Evolutionary conservation across 2,797 vertebrate species (phyloP), one percentile per base, ranked within the genome.

Genomic region (Coracias cyanogaster): DNA sequence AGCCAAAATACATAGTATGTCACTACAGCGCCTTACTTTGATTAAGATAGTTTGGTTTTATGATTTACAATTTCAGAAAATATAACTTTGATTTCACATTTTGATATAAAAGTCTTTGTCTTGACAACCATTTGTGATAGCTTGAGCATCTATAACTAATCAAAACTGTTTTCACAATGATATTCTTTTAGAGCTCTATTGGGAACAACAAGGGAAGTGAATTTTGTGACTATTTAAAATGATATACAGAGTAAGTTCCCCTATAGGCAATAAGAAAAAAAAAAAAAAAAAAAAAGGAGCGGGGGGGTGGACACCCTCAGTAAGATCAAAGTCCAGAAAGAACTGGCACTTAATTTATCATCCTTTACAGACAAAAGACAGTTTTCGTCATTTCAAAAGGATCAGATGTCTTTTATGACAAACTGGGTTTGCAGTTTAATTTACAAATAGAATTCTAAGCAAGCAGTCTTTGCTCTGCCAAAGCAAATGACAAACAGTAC

Each of bases 261-360:
- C 98, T 98, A 98, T 98, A 98, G 98, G 98, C 98, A 98, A 77
- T 55, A 93, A 80, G 71, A 94, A 93, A 84, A 96, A 97, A 96
- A 98, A 98, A 94, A 93, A 84, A 96, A 97, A 96, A 98, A 98
- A 97, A n/a, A 24, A 22, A 24, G 12, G 24, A 17, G 15, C 13
- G 6, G 6, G 1, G 1, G 1, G 26, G 71, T 46, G 55, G 67
- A 58, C 60, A 94, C 70, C 90, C 96, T 98, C 96, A 81, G 90
- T 95, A 97, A 98, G 98, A 99, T 99, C 99, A 99, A 99, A 99
- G 99, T 97, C 95, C 97, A 98, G 97, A 98, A 98, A 92, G 97
- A 98, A 98, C 96, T 98, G 98, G 98, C 98, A 99, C 99, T 99
- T 99, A 98, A 99, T 99, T 99, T 99, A 99, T 99, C 99, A 99